Percentiles rank a stretch among this genome's conserved stretches.
These are phyloP conservation scores for Carcinoscorpius rotundicauda DNA, from an alignment of 1,140 invertebrate genomes.

Conservation along the genomic window DNA sequence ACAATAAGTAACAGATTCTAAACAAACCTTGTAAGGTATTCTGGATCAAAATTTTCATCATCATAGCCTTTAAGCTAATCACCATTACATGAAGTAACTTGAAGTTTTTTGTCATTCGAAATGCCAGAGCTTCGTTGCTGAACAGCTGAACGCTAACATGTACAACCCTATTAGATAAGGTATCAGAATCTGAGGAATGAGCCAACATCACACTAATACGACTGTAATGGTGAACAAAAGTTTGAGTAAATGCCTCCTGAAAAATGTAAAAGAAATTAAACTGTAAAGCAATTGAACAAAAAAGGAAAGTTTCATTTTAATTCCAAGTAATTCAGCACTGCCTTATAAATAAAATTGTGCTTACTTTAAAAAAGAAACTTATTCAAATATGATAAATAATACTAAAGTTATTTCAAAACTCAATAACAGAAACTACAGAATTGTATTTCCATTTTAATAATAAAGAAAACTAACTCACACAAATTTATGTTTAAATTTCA, in stretches of 20 bases:
- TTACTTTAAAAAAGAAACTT: too few species aligned
- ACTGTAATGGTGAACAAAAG: conserved; percentile 91
- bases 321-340: neutral
- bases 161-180: conserved; percentile 84
- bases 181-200: conserved; percentile 69
- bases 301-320: neutral
- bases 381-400: too few species aligned
- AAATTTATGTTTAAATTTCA: too few species aligned
- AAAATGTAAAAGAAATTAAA: conserved; percentile 24
- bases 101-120: conserved; percentile 77
- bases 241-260: conserved; percentile 76
- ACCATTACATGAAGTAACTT: conserved; percentile 89
- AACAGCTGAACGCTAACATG: conserved; percentile 94
- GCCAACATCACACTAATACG: conserved; percentile 84
- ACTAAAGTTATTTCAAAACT: too few species aligned
- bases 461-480: too few species aligned
- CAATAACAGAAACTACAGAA: too few species aligned
- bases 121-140: conserved; percentile 79
- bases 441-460: too few species aligned
- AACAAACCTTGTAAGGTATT: conserved; percentile 66
- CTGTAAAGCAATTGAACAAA: neutral
- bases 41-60: conserved; percentile 74
- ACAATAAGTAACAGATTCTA: too few species aligned
- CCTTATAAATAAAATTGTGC: too few species aligned
- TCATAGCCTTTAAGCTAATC: conserved; percentile 83